Evolutionary conservation across 2,888 invertebrate genomes (phyloP).

Genomic region (Cheilosia vulpina): DNA sequence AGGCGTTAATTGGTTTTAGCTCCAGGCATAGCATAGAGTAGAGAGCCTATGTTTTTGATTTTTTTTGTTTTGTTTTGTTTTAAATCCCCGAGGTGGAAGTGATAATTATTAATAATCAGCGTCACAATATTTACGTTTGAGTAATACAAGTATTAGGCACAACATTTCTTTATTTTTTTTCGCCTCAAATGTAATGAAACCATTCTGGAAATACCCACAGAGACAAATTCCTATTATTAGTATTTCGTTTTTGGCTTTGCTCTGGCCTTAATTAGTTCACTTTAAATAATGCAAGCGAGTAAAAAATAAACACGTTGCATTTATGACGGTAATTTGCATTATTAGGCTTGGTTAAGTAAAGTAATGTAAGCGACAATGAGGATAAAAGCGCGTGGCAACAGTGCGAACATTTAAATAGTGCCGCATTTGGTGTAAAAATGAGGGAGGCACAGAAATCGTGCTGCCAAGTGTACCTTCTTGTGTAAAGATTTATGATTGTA

Average conservation of each 20-base stretch:
- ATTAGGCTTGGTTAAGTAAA: conserved; percentile 52
- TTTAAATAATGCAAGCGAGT: conserved; percentile 22
- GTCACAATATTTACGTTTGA: conserved; percentile 1
- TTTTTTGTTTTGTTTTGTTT: background rate
- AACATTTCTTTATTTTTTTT: background rate
- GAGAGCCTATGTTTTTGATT: background rate
- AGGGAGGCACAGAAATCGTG: background rate
- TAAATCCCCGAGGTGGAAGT: conserved; percentile 3
- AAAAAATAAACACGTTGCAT: conserved; percentile 41
- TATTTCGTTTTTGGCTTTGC: background rate
- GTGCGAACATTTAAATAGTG: background rate
- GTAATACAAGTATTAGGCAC: background rate
- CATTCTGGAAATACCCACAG: conserved; percentile 43
- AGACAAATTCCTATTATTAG: background rate
- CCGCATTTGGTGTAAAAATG: conserved; percentile 12
- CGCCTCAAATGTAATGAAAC: conserved; percentile 5
- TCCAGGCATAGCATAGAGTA: background rate
- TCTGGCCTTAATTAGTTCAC: conserved; percentile 54
- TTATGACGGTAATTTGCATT: conserved; percentile 70
- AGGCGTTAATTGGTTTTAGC: conserved; percentile 33
- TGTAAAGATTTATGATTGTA: background rate
- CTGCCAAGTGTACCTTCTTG: conserved; percentile 38
- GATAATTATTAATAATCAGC: conserved; percentile 37
- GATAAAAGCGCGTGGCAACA: background rate
- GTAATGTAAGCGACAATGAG: conserved; percentile 25